A percentile compares a stretch with the other conserved stretches of the same genome.
These are phyloP conservation scores for Nomada ruficornis DNA, from an alignment of 2,888 invertebrate genomes.

Conservation along the genomic window DNA sequence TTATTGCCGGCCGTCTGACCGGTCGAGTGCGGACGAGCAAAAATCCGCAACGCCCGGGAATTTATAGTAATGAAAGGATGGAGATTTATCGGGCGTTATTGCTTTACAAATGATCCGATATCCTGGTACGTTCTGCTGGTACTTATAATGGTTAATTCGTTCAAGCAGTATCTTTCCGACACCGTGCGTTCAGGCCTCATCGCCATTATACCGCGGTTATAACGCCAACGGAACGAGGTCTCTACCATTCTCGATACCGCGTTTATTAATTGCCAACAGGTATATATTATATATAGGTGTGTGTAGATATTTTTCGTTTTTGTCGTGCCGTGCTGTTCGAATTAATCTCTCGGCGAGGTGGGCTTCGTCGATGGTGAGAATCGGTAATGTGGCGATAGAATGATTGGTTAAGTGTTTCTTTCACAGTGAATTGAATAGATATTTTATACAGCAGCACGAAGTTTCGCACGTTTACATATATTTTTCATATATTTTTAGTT, in stretches of 20 bases:
- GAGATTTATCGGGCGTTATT: slow-evolving; percentile 73
- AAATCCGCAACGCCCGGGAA: slow-evolving; percentile 71
- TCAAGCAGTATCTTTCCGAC: slow-evolving; percentile 63
- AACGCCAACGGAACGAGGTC: slow-evolving; percentile 34
- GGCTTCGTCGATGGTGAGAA: slow-evolving; percentile 4
- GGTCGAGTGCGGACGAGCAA: slow-evolving; percentile 60
- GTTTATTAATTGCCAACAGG: slow-evolving; percentile 46
- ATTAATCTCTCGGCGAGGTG: slow-evolving; percentile 31
- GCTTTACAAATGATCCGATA: slow-evolving; percentile 74
- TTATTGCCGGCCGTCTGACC: slow-evolving; percentile 69
- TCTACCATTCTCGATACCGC: slow-evolving; percentile 37
- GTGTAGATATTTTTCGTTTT: not conserved
- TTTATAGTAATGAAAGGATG: slow-evolving; percentile 76
- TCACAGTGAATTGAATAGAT: not conserved
- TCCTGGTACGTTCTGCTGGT: slow-evolving; percentile 56
- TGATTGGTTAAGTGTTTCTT: not conserved
- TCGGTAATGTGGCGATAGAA: slow-evolving; percentile 22
- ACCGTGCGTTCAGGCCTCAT: slow-evolving; percentile 23
- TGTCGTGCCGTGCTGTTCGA: not conserved
- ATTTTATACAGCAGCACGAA: not conserved
- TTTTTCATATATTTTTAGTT: not conserved
- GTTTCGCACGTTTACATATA: slow-evolving; percentile 24
- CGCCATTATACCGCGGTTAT: slow-evolving; percentile 42
- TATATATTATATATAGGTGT: not conserved
- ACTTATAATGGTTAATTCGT: slow-evolving; percentile 72